These are phyloP conservation scores for Chaitophorus viminalis DNA, from an alignment of 2,888 invertebrate species.

Conservation along the genomic window DNA sequence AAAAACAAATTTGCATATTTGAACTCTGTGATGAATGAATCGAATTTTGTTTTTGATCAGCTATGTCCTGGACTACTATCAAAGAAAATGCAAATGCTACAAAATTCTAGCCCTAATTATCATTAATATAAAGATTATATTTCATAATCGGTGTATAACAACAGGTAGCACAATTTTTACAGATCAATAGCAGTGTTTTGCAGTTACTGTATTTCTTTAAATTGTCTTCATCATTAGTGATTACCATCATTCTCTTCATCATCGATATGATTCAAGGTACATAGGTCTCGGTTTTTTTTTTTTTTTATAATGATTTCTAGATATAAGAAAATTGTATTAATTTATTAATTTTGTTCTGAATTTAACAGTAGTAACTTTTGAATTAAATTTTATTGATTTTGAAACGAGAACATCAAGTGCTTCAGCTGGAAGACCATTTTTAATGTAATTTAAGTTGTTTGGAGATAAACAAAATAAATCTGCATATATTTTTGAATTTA, in stretches of 20 bases:
- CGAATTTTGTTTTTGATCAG: too few species aligned
- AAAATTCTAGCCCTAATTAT: too few species aligned
- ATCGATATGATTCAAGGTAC: neutral
- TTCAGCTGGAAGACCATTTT: slow-evolving; percentile 1
- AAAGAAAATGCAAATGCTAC: too few species aligned
- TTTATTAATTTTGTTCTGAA: neutral
- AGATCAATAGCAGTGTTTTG: too few species aligned
- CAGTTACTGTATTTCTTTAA: neutral
- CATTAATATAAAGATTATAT: too few species aligned
- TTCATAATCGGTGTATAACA: too few species aligned
- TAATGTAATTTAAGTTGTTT: slow-evolving; percentile 4
- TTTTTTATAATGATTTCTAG: neutral
- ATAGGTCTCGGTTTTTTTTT: neutral
- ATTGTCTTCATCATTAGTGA: neutral
- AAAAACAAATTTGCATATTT: too few species aligned
- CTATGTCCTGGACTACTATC: too few species aligned
- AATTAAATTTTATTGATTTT: neutral
- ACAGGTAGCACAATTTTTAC: too few species aligned
- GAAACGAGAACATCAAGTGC: neutral
- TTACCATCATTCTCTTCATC: neutral
- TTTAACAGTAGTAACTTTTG: neutral
- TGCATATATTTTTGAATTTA: too few species aligned
- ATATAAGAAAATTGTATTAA: neutral
- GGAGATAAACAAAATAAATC: neutral
- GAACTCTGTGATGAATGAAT: too few species aligned